Percentiles rank a stretch among this genome's conserved stretches.
Evolutionary conservation across 2,797 vertebrate species (phyloP).

Genomic region (Anabacerthia variegaticeps): DNA sequence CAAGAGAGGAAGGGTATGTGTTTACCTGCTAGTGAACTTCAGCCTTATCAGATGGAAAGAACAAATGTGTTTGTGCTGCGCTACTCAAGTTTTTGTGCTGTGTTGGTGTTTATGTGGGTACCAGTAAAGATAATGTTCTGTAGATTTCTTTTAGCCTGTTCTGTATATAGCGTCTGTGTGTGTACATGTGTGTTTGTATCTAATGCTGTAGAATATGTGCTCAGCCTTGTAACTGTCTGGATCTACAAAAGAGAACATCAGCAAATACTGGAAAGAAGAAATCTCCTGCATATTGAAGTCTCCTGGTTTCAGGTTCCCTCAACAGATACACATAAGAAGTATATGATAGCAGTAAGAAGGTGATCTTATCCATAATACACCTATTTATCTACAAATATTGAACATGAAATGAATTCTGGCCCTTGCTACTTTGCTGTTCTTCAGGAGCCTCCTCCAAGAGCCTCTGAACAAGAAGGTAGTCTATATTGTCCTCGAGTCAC

Average conservation of each 20-base stretch:
- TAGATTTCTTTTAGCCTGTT: background rate
- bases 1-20: background rate
- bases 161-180: fast-evolving
- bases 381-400: background rate
- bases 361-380: background rate
- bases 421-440: background rate
- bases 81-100: background rate
- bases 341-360: background rate
- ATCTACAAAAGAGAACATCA: background rate
- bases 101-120: background rate
- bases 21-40: background rate
- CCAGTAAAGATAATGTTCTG: background rate
- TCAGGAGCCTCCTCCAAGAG: background rate
- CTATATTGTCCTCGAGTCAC: background rate
- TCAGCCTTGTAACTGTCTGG: background rate
- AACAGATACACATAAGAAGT: background rate
- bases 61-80: fast-evolving
- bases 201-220: background rate
- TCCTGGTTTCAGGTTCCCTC: background rate
- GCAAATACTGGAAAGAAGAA: background rate
- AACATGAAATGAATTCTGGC: background rate
- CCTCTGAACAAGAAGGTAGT: background rate
- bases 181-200: background rate
- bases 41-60: background rate
- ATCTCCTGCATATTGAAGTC: background rate